A percentile compares a stretch with the other conserved stretches of the same genome.
Evolutionary conservation across 2,113 vertebrate genomes (phyloP).

Genomic region (Scytalopus superciliaris): DNA sequence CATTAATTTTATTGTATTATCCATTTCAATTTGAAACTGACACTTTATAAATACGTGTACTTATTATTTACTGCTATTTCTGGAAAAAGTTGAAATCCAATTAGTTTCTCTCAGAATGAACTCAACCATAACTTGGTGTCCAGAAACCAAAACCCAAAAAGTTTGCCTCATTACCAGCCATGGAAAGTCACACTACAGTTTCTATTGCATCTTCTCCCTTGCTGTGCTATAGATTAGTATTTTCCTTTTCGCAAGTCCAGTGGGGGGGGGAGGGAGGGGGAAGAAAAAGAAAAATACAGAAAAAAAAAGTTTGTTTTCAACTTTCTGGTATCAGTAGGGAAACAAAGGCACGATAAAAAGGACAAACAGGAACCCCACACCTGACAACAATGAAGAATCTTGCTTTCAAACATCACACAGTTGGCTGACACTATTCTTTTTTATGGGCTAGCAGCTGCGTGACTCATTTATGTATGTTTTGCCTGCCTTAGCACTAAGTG

Average conservation of each 20-base stretch:
- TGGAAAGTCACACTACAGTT: background rate
- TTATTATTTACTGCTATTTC: background rate
- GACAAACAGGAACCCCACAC: slow-evolving; percentile 68
- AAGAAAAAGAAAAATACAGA: background rate
- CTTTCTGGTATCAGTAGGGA: slow-evolving; percentile 61
- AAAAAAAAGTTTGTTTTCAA: slow-evolving; percentile 23
- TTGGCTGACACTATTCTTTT: slow-evolving; percentile 49
- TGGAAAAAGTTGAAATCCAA: background rate
- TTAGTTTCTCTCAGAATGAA: background rate
- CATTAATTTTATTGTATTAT: background rate
- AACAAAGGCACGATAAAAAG: slow-evolving; percentile 54
- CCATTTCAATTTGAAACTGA: background rate
- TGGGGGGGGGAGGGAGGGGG: no score
- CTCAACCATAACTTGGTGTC: background rate
- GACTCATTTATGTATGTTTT: slow-evolving; percentile 65
- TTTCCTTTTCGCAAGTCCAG: background rate
- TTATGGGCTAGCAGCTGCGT: slow-evolving; percentile 70
- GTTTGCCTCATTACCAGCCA: background rate
- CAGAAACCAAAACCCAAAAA: background rate
- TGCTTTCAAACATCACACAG: slow-evolving; percentile 59
- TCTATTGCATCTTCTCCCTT: background rate
- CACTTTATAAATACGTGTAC: background rate
- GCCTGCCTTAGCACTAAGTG: slow-evolving; percentile 71
- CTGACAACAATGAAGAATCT: slow-evolving; percentile 69
- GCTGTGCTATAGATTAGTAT: background rate